phyloP scores from a whole-genome alignment of 2,113 vertebrate genomes.

The Nicator chloris region DNA sequence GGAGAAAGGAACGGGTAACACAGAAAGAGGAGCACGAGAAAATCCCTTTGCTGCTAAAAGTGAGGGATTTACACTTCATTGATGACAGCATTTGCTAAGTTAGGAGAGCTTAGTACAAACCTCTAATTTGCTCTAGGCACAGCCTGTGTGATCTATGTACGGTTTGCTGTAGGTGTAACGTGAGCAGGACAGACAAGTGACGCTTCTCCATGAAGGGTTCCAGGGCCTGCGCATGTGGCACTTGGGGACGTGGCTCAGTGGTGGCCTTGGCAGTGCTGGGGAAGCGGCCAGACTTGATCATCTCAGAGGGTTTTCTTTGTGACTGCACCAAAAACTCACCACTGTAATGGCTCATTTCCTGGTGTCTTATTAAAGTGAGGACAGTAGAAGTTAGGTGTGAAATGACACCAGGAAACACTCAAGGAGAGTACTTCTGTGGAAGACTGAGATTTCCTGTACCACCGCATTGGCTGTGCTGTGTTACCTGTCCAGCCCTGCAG shows the following conservation, averaged over 20 bases:
- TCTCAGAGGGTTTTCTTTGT: neutral
- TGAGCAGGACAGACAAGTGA: rapidly evolving
- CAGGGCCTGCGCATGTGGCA: neutral
- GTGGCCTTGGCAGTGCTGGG: neutral
- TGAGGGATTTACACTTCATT: neutral
- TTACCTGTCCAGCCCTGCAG: neutral
- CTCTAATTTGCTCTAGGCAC: neutral
- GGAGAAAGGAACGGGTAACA: neutral
- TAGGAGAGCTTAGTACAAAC: neutral
- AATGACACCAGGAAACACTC: neutral
- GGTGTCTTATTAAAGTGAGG: neutral
- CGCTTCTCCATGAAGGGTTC: neutral
- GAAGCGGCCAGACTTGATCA: neutral
- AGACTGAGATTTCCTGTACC: neutral
- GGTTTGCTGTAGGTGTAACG: neutral
- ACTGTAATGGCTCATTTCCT: neutral
- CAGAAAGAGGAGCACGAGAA: rapidly evolving
- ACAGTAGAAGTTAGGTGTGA: neutral
- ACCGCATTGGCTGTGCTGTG: neutral
- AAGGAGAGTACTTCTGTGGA: neutral
- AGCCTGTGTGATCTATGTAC: neutral
- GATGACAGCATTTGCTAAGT: neutral
- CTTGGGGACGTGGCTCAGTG: neutral
- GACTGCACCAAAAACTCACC: neutral
- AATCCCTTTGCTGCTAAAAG: neutral